A percentile compares a stretch with the other conserved stretches of the same genome.
Evolutionary conservation across 2,113 vertebrate genomes (phyloP).

Genomic region (Silurus asotus): DNA sequence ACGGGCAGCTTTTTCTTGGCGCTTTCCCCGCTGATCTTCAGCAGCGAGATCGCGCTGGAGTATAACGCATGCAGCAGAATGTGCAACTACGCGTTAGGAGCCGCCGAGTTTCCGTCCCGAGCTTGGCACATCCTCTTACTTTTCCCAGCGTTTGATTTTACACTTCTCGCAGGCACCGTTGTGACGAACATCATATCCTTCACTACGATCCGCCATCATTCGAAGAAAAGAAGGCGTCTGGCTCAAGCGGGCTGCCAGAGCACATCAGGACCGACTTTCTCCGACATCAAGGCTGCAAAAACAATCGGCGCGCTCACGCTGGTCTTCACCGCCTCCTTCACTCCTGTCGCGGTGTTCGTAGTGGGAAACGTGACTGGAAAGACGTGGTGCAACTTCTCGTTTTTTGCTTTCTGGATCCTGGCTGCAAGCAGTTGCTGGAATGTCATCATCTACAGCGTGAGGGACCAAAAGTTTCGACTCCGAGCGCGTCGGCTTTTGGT

Average conservation of each 20-base stretch:
- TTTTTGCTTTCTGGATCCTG: constrained; percentile 80
- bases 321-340: constrained; percentile 76
- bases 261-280: constrained; percentile 69
- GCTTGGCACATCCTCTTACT: constrained; percentile 76
- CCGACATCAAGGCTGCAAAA: constrained; percentile 78
- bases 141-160: constrained; percentile 78
- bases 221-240: constrained; percentile 70
- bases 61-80: constrained; percentile 79
- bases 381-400: constrained; percentile 77
- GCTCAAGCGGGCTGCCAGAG: constrained; percentile 64
- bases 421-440: constrained; percentile 78
- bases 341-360: constrained; percentile 77
- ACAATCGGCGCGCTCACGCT: constrained; percentile 75
- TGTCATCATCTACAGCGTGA: constrained; percentile 76
- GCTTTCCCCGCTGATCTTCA: constrained; percentile 71
- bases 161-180: constrained; percentile 72
- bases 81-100: constrained; percentile 74
- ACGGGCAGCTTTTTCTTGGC: constrained; percentile 74
- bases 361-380: constrained; percentile 77
- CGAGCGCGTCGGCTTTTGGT: constrained; percentile 69
- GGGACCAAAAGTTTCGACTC: constrained; percentile 75
- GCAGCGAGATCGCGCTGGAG: constrained; percentile 71
- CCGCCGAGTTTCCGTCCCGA: constrained; percentile 60
- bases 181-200: constrained; percentile 76
- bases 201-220: constrained; percentile 76